A percentile compares a stretch with the other conserved stretches of the same genome.
These are phyloP conservation scores for Phalacrocorax aristotelis DNA, from an alignment of 2,113 vertebrate species.

Conservation along the genomic window DNA sequence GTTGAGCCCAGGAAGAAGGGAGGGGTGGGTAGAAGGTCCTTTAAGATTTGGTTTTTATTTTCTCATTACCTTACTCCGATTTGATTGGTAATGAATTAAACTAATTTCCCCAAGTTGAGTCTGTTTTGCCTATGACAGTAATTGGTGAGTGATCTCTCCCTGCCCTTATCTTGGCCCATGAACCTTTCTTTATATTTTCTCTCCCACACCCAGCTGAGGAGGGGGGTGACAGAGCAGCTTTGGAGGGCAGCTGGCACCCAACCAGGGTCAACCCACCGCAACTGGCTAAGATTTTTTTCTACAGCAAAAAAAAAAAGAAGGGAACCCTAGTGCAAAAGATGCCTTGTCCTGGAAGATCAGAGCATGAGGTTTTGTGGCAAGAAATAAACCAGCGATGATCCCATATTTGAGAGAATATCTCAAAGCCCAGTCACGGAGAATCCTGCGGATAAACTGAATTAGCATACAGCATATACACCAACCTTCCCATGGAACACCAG, in stretches of 20 bases:
- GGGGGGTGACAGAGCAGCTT: not conserved
- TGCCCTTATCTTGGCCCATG: not conserved
- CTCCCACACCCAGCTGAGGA: not conserved
- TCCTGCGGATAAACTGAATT: constrained; percentile 5
- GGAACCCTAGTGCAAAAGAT: not conserved
- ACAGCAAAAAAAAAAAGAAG: not conserved
- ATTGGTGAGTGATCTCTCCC: not conserved
- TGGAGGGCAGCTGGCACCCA: not conserved
- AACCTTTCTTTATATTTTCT: not conserved
- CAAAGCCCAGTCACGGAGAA: not conserved
- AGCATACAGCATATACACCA: not conserved
- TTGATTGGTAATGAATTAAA: not conserved
- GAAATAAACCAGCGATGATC: not conserved
- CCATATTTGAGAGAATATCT: not conserved
- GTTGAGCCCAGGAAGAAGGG: not conserved
- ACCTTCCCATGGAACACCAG: not conserved
- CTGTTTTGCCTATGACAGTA: not conserved
- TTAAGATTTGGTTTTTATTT: not conserved
- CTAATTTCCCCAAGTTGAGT: not conserved
- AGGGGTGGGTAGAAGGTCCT: not conserved
- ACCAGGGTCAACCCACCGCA: not conserved
- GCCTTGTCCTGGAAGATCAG: not conserved
- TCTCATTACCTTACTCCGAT: not conserved
- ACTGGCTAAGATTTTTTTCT: not conserved
- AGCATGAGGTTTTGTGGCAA: not conserved